These are phyloP conservation scores for Ursus arctos DNA, from an alignment of 2,113 vertebrate species.

Conservation along the genomic window DNA sequence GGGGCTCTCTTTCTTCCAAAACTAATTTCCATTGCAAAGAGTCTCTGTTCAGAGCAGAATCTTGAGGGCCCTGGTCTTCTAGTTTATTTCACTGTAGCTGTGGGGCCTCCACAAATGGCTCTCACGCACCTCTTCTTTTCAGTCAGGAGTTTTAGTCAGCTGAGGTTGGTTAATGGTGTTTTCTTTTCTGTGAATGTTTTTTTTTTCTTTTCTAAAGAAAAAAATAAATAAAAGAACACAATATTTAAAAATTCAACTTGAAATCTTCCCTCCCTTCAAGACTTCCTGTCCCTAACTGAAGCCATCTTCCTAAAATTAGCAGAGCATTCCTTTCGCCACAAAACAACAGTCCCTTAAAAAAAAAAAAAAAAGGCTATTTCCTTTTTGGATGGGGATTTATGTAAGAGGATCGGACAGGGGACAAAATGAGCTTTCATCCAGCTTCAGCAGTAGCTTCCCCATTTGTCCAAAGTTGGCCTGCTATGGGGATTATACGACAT, in stretches of 20 bases:
- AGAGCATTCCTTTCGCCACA: conserved; percentile 66
- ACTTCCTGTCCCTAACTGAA: conserved; percentile 75
- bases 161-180: neutral
- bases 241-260: conserved; percentile 47
- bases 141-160: neutral
- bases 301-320: conserved; percentile 76
- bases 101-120: neutral
- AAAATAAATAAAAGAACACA: neutral
- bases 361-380: conserved; percentile 30
- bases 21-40: neutral
- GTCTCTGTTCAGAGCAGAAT: neutral
- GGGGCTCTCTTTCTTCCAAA: neutral
- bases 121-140: neutral
- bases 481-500: neutral
- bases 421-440: conserved; percentile 31
- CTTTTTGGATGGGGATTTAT: conserved; percentile 61
- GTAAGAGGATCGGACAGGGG: neutral
- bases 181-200: conserved; percentile 21
- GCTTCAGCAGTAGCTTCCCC: conserved; percentile 10
- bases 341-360: conserved; percentile 54
- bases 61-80: neutral
- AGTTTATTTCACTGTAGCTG: neutral
- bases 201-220: conserved; percentile 37
- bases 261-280: conserved; percentile 27
- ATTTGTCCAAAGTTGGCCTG: neutral